Conservation (phyloP, 2,797 vertebrate species). For the Gymnocypris eckloni region DNA sequence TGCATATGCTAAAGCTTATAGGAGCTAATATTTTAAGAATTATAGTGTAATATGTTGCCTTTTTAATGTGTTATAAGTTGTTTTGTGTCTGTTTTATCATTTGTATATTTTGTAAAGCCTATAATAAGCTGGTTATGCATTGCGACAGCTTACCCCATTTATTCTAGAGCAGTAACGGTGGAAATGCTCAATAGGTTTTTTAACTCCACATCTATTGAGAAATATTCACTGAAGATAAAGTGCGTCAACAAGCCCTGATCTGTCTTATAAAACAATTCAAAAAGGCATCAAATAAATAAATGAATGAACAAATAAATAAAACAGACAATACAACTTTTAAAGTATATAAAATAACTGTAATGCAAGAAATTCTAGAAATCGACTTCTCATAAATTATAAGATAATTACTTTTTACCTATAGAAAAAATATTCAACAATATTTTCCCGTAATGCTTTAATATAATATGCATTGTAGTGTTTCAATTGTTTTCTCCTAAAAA, state of each 20-base stretch:
- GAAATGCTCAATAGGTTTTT: not conserved
- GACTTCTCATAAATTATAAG: not conserved
- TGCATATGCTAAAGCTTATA: not conserved
- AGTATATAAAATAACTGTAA: no score
- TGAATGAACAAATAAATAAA: not conserved
- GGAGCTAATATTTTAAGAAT: not conserved
- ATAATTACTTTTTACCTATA: not conserved
- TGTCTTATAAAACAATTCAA: not conserved
- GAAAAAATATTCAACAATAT: not conserved
- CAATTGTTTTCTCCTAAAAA: not conserved
- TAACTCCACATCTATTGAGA: not conserved
- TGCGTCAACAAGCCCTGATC: not conserved
- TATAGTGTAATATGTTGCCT: not conserved
- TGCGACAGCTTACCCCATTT: not conserved
- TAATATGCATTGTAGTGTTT: not conserved
- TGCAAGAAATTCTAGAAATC: not conserved
- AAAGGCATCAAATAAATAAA: not conserved
- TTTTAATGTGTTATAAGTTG: not conserved
- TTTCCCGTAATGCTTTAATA: not conserved
- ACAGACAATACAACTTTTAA: not conserved
- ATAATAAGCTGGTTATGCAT: not conserved
- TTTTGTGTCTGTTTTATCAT: not conserved
- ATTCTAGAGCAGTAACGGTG: not conserved
- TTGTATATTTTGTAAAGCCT: not conserved
- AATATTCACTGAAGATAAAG: not conserved